Base-by-base conservation (phyloP, 2,113 vertebrate genomes). In the Apeltes quadracus region DNA sequence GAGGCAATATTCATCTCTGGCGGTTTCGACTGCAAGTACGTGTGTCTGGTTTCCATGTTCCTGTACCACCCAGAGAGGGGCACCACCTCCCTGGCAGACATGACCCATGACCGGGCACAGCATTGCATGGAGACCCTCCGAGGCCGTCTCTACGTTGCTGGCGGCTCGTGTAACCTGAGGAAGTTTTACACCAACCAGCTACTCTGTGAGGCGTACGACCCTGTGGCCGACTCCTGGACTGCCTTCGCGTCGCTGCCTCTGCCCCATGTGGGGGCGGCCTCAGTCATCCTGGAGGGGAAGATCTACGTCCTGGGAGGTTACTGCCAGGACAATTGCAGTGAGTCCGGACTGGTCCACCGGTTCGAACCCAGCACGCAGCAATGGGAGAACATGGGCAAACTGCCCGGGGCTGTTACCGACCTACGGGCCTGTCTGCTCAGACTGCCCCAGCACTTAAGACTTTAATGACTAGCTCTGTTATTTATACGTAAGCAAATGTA, bases 261-360 rank as follows among this genome's bases (percentile, higher is more conserved):
- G 44, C 90, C 93, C 1, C 93, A 94, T 53, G 92, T 93, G 14
- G 87, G 93, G 3, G 89, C 91, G 1, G 91, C 92, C 32, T 93
- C 92, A 0, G 92, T 61, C 3, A 75, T 93, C 34, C 79, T 94
- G 57, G 94, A 94, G 79, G 90, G 69, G 22, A 93, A 88, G 83
- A 22, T 94, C 22, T 94, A 93, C 22, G 14, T 94, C 2, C 71
- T 94, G 65, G 94, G 94, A 27, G 94, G 94, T 11, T 94, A 93
- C 75, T 90, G 87, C 61, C 92, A 92, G 70, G 93, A 94, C 0
- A 91, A 94, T 55, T 89, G 92, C 72, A 91, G 84, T 3, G 94
- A 94, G 69, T 79, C 90, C 10, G 81, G 82, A 20, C 75, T 92
- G 29, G 86, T 93, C 29, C 93, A 94, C 57, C 88, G 93, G 11